Evolutionary conservation across 2,888 invertebrate species (phyloP).

Genomic region (Drosophila meridiana): DNA sequence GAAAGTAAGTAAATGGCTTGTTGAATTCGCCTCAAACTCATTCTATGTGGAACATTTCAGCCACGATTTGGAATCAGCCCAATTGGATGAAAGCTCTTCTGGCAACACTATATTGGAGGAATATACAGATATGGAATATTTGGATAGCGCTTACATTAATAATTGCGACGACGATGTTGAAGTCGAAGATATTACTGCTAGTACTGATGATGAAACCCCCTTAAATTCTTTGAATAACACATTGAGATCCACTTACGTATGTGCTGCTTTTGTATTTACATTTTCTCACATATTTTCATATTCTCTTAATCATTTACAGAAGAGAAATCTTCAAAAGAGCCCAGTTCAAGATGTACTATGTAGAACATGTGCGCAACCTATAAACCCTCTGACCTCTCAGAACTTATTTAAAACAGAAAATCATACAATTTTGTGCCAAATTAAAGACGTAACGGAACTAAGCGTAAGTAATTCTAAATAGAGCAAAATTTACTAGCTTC

Average conservation of each 20-base stretch:
- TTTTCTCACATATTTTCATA: background rate
- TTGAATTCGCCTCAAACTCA: background rate
- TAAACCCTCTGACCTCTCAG: constrained; percentile 13
- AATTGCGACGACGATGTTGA: constrained; percentile 7
- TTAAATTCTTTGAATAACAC: background rate
- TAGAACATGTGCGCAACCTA: constrained; percentile 52
- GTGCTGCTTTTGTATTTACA: background rate
- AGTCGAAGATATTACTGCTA: constrained; percentile 1
- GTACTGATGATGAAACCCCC: background rate
- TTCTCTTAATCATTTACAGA: background rate
- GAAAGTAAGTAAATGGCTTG: background rate
- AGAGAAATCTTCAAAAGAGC: background rate
- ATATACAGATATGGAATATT: constrained; percentile 40
- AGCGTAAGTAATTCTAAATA: constrained; percentile 23
- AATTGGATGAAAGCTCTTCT: constrained; percentile 3
- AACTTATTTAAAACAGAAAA: constrained; percentile 45
- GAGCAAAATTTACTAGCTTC: background rate
- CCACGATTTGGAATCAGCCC: constrained; percentile 5
- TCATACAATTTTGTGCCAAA: constrained; percentile 37
- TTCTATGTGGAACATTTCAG: background rate
- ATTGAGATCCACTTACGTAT: constrained; percentile 2
- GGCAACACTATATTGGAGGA: constrained; percentile 20
- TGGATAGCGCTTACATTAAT: constrained; percentile 22
- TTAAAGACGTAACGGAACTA: constrained; percentile 45
- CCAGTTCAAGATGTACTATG: constrained; percentile 21